phyloP scores from a whole-genome alignment of 2,888 invertebrate species.

The Agrypnus murinus region DNA sequence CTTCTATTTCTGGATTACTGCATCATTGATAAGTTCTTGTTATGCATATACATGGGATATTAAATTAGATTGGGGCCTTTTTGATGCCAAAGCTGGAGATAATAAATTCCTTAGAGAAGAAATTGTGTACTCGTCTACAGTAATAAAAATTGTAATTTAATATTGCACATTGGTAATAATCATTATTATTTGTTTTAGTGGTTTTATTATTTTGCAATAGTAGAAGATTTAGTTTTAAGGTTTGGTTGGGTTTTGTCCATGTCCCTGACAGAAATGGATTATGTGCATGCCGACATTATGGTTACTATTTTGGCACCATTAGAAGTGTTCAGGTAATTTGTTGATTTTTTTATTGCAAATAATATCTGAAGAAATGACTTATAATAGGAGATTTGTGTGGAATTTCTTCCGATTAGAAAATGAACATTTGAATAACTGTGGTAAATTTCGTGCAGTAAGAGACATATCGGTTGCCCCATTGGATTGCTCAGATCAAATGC shows the following conservation, averaged over 20 bases:
- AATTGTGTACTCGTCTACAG: slow-evolving; percentile 94
- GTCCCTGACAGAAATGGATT: slow-evolving; percentile 85
- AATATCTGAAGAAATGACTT: background rate
- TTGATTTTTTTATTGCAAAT: background rate
- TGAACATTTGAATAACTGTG: slow-evolving; percentile 99
- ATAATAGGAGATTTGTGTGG: slow-evolving; percentile 93
- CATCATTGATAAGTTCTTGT: slow-evolving; percentile 89
- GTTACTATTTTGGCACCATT: slow-evolving; percentile 87
- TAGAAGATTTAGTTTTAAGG: slow-evolving; percentile 94
- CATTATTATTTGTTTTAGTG: slow-evolving; percentile 73
- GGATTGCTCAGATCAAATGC: slow-evolving; percentile 93
- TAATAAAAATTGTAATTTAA: slow-evolving; percentile 69
- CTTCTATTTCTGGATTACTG: slow-evolving; percentile 91
- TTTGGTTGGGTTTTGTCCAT: slow-evolving; percentile 96
- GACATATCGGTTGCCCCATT: slow-evolving; percentile 97
- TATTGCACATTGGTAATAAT: background rate
- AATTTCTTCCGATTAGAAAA: slow-evolving; percentile 99
- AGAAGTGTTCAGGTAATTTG: slow-evolving; percentile 88
- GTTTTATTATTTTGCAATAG: slow-evolving; percentile 97
- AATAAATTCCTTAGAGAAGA: slow-evolving; percentile 94
- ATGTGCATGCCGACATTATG: slow-evolving; percentile 87
- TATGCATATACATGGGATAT: slow-evolving; percentile 99
- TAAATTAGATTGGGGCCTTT: slow-evolving; percentile 99
- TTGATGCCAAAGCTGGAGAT: slow-evolving; percentile 93
- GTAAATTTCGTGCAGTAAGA: slow-evolving; percentile 97